Evolutionary conservation across 2,888 invertebrate genomes (phyloP), one percentile per base, ranked within the genome.

Genomic region (Drosophila suboccidentalis): DNA sequence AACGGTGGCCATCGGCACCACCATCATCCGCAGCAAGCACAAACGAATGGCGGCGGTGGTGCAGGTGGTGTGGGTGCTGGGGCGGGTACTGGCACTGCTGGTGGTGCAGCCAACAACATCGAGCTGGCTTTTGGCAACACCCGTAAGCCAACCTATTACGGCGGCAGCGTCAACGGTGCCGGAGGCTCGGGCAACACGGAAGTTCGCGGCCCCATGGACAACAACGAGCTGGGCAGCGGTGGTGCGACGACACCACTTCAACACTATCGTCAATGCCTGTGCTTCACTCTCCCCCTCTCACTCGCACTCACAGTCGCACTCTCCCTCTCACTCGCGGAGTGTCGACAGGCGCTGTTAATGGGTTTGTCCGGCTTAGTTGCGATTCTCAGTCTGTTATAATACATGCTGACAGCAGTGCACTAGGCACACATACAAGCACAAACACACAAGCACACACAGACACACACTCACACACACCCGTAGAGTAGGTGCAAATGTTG

Each of bases 81-180:
- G 44, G 43, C 51, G 38, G 43, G 36, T 39, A 44, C 46, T 32
- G 38, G 53, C n/a, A 32, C 39, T 39, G 61, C 41, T 22, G 65
- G 54, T 11, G 57, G 49, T 41, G 41, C 47, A 19, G 43, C 38
- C 61, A 66, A 63, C 60, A 66, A 61, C 57, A 70, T 74, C 13
- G 80, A 82, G 41, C 57, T 79, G 80, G 47, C 83, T 22, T 80
- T 71, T 15, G 83, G 82, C 38, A 89, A 88, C 63, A 92, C 92
- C 62, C 91, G 92, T 63, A 92, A 92, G 85, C 92, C 93, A 65
- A 86, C 92, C 71, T 90, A 90, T 88, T 91, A 85, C 50, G 89
- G 89, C 13, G 67, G 70, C 53, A 64, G 72, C 61, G 26, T 26
- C 26, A 29, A 8, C 29, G 75, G 71, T 8, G 73, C 67, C 43